Conservation (phyloP, 2,113 vertebrate genomes). For the Gnathonemus longibarbis region DNA sequence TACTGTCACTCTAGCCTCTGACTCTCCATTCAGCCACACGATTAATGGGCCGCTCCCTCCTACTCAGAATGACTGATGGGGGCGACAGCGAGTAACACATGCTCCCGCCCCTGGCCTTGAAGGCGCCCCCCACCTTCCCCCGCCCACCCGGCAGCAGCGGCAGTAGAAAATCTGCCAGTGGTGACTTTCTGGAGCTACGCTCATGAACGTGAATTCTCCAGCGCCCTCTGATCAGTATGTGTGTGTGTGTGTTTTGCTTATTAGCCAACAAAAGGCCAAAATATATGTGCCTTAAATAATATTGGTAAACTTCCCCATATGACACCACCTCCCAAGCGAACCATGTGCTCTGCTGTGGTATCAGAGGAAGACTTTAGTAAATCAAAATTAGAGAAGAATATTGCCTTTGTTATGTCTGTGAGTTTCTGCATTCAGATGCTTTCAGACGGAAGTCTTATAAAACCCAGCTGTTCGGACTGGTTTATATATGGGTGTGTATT, state of each 20-base stretch:
- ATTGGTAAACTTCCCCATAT: not conserved
- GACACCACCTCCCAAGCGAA: not conserved
- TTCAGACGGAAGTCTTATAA: not conserved
- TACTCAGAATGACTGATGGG: slow-evolving; percentile 22
- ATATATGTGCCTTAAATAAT: not conserved
- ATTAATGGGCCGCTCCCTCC: slow-evolving; percentile 77
- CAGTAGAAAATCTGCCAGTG: not conserved
- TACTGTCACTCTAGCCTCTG: slow-evolving; percentile 90
- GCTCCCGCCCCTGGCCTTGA: slow-evolving; percentile 80
- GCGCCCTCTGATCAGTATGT: not conserved
- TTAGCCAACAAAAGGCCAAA: not conserved
- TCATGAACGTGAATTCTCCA: not conserved
- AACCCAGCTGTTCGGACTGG: not conserved
- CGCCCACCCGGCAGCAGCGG: slow-evolving; percentile 14
- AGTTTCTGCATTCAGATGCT: not conserved
- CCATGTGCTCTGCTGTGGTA: not conserved
- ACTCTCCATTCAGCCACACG: slow-evolving; percentile 86
- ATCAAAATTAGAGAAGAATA: slow-evolving; percentile 1
- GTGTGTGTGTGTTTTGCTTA: not conserved
- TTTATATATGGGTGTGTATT: not conserved
- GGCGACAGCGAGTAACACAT: slow-evolving; percentile 65
- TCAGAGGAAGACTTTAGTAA: not conserved
- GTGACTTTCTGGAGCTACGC: not conserved
- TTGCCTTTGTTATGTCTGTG: not conserved
- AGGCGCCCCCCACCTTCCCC: slow-evolving; percentile 37